Base-by-base conservation (phyloP, 1,140 invertebrate species). In the Proales similis region DNA sequence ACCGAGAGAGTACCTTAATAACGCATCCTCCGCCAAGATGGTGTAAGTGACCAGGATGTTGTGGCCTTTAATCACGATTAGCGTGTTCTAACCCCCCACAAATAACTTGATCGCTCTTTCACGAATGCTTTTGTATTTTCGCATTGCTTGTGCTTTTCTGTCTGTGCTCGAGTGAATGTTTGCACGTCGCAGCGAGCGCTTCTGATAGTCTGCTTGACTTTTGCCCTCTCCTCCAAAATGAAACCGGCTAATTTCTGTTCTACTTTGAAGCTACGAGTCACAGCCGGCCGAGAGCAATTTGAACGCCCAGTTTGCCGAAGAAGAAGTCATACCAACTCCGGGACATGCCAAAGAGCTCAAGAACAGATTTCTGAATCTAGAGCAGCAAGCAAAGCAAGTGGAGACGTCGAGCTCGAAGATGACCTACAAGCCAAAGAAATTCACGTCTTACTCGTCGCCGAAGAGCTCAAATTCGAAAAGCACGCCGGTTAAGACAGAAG, bases 331-430 rank as follows among this genome's bases (percentile, higher is more conserved):
- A 38, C 61, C 61, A 48, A 14, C 32, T 19, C 24, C 38, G 42
- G 61, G 61, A 29, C 27, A 32, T 14, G 61, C 61, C 5, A 43
- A 63, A 63, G 20, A 36, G 27, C 42, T 63, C 22, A 63, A 48
- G 22, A 33, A 63, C 32, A 47, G 39, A 38, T 63, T 47, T 26
- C 14, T 36, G 12, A 47, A 48, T n/a, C 33, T 48, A 14, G 30
- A 63, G 49, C 48, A 63, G 49, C 45, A 63, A 27, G 61, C 43
- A 17, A 27, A 24, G 17, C 48, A 63, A 63, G 42, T 63, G 20
- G 46, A 63, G 29, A 63, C 61, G 20, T 36, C 61, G 22, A 39
- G 45, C 26, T 11, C 30, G 14, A 47, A 48, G 30, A 61, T 61
- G 27, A 61, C 45, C 19, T 63, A 63, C 49, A 42, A 38, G 22